Base-by-base conservation (phyloP, 1,140 invertebrate species). In the Trichonephila clavipes region DNA sequence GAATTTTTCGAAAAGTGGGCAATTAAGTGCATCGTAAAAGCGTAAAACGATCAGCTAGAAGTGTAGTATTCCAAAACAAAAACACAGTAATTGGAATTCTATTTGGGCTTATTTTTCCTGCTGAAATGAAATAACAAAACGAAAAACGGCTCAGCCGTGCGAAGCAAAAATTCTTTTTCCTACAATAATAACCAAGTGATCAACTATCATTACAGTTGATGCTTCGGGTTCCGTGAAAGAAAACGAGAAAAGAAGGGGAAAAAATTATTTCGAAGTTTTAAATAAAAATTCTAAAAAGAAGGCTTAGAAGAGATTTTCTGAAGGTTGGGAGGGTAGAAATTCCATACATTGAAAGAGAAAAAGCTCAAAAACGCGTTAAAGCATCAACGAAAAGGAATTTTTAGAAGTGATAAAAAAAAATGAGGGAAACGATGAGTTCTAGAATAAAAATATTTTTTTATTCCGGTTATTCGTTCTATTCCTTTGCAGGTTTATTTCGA, bases 1-100 rank as follows among this genome's bases (percentile, higher is more conserved):
- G n/a, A 10, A 12, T 69, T 14, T 69, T n/a, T 10, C 24, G 24
- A 69, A 28, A 69, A 69, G 66, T 69, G 24, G 66, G n/a, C 66
- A 69, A 69, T 69, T 69, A 69, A 69, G n/a, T n/a, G 24, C 66
- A 69, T 21, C 24, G 7, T 69, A 69, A 69, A 69, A n/a, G 66
- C 24, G 21, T 69, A 69, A 69, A 24, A 69, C 51, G 51, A 10
- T 51, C 51, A 51, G 10, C 8, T 51, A 51, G 51, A 51, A 10
- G 51, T 69, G 66, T 69, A 24, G 66, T 69, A 69, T 24, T 69
- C n/a, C 24, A 14, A 24, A 10, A 24, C 66, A 24, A 69, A 69
- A 69, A 69, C 24, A 69, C 66, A 14, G n/a, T 69, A 69, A 69
- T 69, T 69, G 66, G 66, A 69, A 69, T 69, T 24, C 66, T 69